These are phyloP conservation scores for Cryptosula pallasiana DNA, from an alignment of 2,888 invertebrate genomes.

Conservation along the genomic window DNA sequence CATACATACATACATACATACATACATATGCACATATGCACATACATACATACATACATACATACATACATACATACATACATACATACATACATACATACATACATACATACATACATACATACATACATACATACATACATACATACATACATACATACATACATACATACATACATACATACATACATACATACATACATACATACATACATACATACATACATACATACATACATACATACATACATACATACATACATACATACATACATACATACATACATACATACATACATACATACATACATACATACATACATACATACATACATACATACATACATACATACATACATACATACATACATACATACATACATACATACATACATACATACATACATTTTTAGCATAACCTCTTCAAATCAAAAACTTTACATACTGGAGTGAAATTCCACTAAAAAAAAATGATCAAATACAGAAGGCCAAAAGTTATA, in stretches of 20 bases:
- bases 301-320: slow-evolving; percentile 2
- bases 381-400: slow-evolving; percentile 2
- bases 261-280: slow-evolving; percentile 2
- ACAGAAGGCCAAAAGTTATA: too few relatives aligned
- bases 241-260: slow-evolving; percentile 2
- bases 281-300: slow-evolving; percentile 2
- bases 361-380: slow-evolving; percentile 2
- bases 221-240: slow-evolving; percentile 2
- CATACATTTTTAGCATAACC: too few relatives aligned
- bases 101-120: slow-evolving; percentile 2
- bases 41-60: slow-evolving; percentile 2
- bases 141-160: slow-evolving; percentile 2
- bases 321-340: slow-evolving; percentile 2
- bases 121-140: slow-evolving; percentile 2
- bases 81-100: slow-evolving; percentile 2
- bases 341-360: slow-evolving; percentile 2
- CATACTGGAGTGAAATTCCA: too few relatives aligned
- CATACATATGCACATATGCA: neutral
- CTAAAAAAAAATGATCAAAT: too few relatives aligned
- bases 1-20: slow-evolving; percentile 2
- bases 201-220: slow-evolving; percentile 2
- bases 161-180: slow-evolving; percentile 2
- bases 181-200: slow-evolving; percentile 2
- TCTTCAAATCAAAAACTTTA: too few relatives aligned
- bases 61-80: slow-evolving; percentile 2